Evolutionary conservation across 1,140 invertebrate genomes (phyloP).

Genomic region (Ylistrum balloti): DNA sequence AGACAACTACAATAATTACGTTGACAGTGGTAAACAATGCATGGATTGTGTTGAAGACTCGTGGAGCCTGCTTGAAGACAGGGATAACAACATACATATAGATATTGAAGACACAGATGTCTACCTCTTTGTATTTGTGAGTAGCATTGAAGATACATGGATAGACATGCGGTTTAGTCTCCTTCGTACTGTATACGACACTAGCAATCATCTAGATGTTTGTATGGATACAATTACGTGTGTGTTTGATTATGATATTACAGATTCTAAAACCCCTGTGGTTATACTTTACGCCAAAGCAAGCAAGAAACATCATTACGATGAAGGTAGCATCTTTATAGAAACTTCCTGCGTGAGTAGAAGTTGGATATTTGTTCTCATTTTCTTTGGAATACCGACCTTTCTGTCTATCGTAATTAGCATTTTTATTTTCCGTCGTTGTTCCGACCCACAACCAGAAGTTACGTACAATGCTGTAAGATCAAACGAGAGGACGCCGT

Average conservation of each 20-base stretch:
- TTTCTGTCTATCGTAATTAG: not conserved
- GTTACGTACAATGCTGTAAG: not conserved
- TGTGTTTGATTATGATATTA: not conserved
- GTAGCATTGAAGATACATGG: not conserved
- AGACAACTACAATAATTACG: not conserved
- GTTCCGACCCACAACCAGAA: not conserved
- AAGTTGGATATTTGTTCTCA: not conserved
- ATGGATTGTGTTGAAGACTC: not conserved
- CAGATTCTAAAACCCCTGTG: not conserved
- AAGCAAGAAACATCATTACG: not conserved
- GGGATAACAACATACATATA: not conserved
- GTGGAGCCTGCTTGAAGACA: not conserved
- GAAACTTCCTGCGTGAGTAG: not conserved
- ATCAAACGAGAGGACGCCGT: not conserved
- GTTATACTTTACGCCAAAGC: not conserved
- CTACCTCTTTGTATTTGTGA: not conserved
- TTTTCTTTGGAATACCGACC: not conserved
- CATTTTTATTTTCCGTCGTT: not conserved
- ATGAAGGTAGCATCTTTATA: not conserved
- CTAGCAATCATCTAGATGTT: not conserved
- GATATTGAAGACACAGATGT: not conserved
- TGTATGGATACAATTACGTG: not conserved
- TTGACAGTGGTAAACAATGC: not conserved
- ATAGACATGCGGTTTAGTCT: not conserved
- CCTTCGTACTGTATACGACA: not conserved